Base-by-base conservation (phyloP, 2,797 vertebrate species). In the Etheostoma nigrum region DNA sequence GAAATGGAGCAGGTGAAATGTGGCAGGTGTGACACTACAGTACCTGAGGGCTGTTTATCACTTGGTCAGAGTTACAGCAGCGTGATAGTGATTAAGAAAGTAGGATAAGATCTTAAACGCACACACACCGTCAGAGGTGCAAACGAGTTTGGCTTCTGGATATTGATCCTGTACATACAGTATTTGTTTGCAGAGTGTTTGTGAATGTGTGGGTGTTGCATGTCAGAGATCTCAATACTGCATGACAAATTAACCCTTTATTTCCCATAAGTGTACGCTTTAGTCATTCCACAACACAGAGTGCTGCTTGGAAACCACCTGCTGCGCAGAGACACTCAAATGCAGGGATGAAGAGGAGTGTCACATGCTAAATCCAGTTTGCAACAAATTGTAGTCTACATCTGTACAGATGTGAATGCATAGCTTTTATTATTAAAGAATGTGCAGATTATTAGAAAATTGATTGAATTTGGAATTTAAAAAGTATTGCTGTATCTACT, bases 281-380 rank as follows among this genome's bases (percentile, higher is more conserved):
- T 82, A 92, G 77, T 93, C 92, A 92, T 92, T 92, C 83, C 86
- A 85, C 68, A 1, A 89, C 85, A 67, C 63, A 51, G 25, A n/a
- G 44, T 3, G 77, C 73, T 76, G 74, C 45, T 27, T 80, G 91
- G 90, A 93, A 92, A 92, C 77, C 89, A 92, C 92, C 91, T 90
- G 79, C 52, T 69, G 66, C 12, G 30, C 66, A 72, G 18, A 80
- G 47, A 67, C 36, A 55, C 67, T 68, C 27, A 52, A 52, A 71
- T 8, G 72, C 15, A 87, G 66, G 74, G 72, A 89, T 81, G 76
- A 4, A 71, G 45, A 49, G 51, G 30, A 72, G 72, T 45, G 62
- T 44, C 4, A 74, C 44, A 55, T 2, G 16, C 5, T 1, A 23
- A 64, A 73, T 25, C 5, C 0, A 33, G 3, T 53, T 54, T 54